These are phyloP conservation scores for Crypturellus undulatus DNA, from an alignment of 2,113 vertebrate species.

Conservation along the genomic window DNA sequence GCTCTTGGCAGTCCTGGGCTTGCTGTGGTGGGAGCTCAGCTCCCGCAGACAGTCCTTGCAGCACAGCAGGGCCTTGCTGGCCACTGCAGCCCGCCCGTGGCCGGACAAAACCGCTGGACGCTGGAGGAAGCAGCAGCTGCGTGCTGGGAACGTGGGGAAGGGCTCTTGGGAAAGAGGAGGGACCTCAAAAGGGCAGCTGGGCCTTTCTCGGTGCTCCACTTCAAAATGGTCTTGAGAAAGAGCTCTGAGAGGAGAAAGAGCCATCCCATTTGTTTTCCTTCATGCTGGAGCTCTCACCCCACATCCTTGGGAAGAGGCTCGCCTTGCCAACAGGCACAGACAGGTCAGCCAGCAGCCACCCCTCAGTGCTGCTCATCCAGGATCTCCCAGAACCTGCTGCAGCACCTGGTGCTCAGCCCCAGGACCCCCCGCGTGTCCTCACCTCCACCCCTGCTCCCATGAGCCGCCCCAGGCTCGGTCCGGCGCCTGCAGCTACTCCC, in stretches of 20 bases:
- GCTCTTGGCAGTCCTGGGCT: neutral
- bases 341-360: neutral
- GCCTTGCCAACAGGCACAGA: neutral
- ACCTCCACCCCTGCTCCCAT: neutral
- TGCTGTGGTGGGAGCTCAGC: neutral
- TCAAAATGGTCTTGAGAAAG: neutral
- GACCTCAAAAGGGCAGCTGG: neutral
- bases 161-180: neutral
- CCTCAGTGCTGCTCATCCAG: neutral
- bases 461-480: neutral
- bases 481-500: neutral
- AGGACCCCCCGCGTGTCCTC: neutral
- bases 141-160: neutral
- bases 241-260: neutral
- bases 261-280: neutral
- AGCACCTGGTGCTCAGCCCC: neutral
- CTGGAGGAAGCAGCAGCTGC: neutral
- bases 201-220: neutral
- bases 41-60: neutral
- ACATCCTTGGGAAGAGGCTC: neutral
- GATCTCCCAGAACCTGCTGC: too few species aligned
- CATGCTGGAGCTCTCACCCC: neutral
- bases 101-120: neutral
- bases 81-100: fast-evolving
- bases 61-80: neutral